These are phyloP conservation scores for Mythimna loreyi DNA, from an alignment of 2,888 invertebrate species.

Conservation along the genomic window DNA sequence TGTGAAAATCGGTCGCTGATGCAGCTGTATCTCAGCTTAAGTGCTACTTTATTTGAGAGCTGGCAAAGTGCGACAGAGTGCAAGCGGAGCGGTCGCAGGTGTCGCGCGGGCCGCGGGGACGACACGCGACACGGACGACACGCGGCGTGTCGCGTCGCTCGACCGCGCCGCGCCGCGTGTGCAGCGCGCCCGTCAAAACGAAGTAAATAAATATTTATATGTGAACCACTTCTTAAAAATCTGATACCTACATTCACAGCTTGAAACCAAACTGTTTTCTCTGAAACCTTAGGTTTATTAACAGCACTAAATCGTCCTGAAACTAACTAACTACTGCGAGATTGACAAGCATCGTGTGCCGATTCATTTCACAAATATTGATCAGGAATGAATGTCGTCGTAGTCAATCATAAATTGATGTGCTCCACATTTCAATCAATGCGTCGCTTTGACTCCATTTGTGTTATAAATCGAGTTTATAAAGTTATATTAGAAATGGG, in stretches of 20 bases:
- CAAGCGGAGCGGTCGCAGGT: slow-evolving; percentile 29
- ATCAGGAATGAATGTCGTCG: slow-evolving; percentile 33
- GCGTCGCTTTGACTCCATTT: slow-evolving; percentile 60
- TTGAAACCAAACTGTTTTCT: neutral
- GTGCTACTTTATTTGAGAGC: slow-evolving; percentile 34
- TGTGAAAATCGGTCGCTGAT: slow-evolving; percentile 35
- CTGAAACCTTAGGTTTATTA: neutral
- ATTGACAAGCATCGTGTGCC: slow-evolving; percentile 5
- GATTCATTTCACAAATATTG: slow-evolving; percentile 27
- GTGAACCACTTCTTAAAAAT: neutral
- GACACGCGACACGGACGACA: slow-evolving; percentile 1
- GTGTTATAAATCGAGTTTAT: slow-evolving; percentile 63
- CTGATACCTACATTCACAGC: slow-evolving; percentile 7
- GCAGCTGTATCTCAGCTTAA: slow-evolving; percentile 32
- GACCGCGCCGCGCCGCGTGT: slow-evolving; percentile 1
- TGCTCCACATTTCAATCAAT: slow-evolving; percentile 63
- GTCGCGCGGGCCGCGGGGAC: slow-evolving; percentile 1
- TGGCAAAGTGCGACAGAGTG: slow-evolving; percentile 15
- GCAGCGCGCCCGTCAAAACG: slow-evolving; percentile 42
- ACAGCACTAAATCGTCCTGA: neutral
- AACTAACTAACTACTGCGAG: neutral
- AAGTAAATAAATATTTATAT: slow-evolving; percentile 28
- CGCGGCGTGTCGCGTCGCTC: slow-evolving; percentile 10
- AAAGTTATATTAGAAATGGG: slow-evolving; percentile 66
- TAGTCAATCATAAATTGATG: slow-evolving; percentile 50